Percentiles rank a stretch among this genome's conserved stretches.
phyloP scores from a whole-genome alignment of 2,888 invertebrate genomes.

The Hydraecia micacea region DNA sequence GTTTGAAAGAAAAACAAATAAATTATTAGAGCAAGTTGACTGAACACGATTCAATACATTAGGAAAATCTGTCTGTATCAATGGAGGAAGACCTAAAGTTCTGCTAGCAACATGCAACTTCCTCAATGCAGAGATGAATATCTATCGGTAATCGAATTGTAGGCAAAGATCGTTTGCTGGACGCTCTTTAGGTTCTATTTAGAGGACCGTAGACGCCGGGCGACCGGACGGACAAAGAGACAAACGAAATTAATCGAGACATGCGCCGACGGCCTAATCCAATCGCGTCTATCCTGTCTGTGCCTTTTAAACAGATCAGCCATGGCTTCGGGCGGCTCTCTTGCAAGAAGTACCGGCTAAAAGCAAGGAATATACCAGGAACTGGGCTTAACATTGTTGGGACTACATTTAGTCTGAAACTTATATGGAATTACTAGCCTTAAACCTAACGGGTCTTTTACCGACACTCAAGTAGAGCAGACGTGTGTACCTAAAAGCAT shows the following conservation, averaged over 20 bases:
- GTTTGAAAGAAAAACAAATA: not conserved
- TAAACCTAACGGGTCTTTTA: too few species aligned
- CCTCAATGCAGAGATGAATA: constrained; percentile 69
- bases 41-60: constrained; percentile 26
- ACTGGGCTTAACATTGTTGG: constrained; percentile 38
- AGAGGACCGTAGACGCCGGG: constrained; percentile 69
- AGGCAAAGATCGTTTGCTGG: constrained; percentile 81
- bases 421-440: not conserved
- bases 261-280: constrained; percentile 84
- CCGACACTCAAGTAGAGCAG: too few species aligned
- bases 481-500: too few species aligned
- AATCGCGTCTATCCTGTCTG: constrained; percentile 76
- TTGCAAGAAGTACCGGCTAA: constrained; percentile 61
- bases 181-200: constrained; percentile 83
- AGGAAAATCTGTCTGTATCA: constrained; percentile 1
- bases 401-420: constrained; percentile 1
- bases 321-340: constrained; percentile 58
- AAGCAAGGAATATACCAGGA: constrained; percentile 36
- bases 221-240: constrained; percentile 82
- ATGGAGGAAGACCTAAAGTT: constrained; percentile 22
- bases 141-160: constrained; percentile 85
- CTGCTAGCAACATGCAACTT: constrained; percentile 23
- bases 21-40: not conserved
- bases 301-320: constrained; percentile 79
- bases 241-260: constrained; percentile 89